These are phyloP conservation scores for Osmerus eperlanus DNA, from an alignment of 2,113 vertebrate genomes.

Conservation along the genomic window DNA sequence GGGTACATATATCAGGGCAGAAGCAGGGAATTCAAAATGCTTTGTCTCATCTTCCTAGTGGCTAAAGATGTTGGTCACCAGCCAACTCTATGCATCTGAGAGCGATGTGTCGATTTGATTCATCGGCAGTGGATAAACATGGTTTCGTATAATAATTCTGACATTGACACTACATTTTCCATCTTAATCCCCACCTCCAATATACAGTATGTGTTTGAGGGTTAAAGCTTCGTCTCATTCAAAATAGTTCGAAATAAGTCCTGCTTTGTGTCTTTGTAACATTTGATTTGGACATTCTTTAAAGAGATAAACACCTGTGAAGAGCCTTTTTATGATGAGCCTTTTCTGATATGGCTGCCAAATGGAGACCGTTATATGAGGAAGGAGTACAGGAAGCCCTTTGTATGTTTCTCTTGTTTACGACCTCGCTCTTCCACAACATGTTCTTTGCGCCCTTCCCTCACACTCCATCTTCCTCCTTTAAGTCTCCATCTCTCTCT, in stretches of 20 bases:
- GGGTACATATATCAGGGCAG: slow-evolving; percentile 13
- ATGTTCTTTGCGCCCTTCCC: neutral
- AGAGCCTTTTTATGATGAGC: neutral
- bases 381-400: neutral
- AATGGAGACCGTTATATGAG: slow-evolving; percentile 1
- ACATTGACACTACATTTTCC: slow-evolving; percentile 12
- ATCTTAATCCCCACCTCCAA: slow-evolving; percentile 2
- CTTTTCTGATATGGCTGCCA: slow-evolving; percentile 36
- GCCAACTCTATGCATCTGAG: slow-evolving; percentile 12
- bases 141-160: neutral
- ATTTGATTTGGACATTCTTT: slow-evolving; percentile 17
- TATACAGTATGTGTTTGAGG: too few relatives aligned
- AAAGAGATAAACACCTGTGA: slow-evolving; percentile 16
- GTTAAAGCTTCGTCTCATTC: neutral
- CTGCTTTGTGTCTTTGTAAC: neutral
- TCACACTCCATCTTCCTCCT: neutral
- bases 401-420: neutral
- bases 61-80: slow-evolving; percentile 5
- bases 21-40: slow-evolving; percentile 1
- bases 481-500: neutral
- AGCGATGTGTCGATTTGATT: slow-evolving; percentile 29
- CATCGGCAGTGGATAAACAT: slow-evolving; percentile 32
- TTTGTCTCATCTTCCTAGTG: slow-evolving; percentile 6
- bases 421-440: too few relatives aligned
- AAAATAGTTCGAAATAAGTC: neutral